Percentiles rank a stretch among this genome's conserved stretches.
Conservation (phyloP, 2,113 vertebrate species). For the Macroglossus sobrinus region DNA sequence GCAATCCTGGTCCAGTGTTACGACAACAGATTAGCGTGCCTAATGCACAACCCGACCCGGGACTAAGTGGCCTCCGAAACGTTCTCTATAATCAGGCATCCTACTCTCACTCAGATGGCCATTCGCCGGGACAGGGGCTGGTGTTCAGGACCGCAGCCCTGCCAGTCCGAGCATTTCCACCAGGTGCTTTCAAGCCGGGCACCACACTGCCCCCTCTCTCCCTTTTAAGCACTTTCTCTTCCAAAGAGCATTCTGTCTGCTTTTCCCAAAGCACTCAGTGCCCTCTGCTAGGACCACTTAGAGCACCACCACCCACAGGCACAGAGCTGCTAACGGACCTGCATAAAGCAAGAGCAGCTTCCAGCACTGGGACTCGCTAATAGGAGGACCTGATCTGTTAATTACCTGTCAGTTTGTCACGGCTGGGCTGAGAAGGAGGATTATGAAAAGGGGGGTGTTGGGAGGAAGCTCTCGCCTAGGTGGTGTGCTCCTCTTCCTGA, state of each 20-base stretch:
- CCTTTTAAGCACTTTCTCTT: conserved; percentile 62
- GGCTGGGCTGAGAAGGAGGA: conserved; percentile 73
- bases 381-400: conserved; percentile 79
- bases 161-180: conserved; percentile 27
- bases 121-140: background rate
- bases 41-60: conserved; percentile 46
- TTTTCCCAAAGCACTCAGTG: conserved; percentile 48
- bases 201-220: conserved; percentile 14
- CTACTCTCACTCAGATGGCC: background rate
- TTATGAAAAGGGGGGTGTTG: conserved; percentile 17
- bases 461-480: conserved; percentile 61
- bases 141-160: conserved; percentile 10
- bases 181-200: conserved; percentile 61
- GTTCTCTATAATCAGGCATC: conserved; percentile 59
- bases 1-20: background rate
- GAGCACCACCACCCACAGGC: background rate
- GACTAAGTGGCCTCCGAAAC: conserved; percentile 60
- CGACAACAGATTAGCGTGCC: background rate
- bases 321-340: conserved; percentile 69
- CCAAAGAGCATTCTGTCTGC: conserved; percentile 2
- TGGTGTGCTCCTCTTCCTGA: conserved; percentile 59
- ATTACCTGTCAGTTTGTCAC: conserved; percentile 81
- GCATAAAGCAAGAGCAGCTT: conserved; percentile 68
- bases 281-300: conserved; percentile 46
- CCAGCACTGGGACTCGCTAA: conserved; percentile 62